Evolutionary conservation across 2,888 invertebrate genomes (phyloP).

Genomic region (Cataglyphis altisquamis): DNA sequence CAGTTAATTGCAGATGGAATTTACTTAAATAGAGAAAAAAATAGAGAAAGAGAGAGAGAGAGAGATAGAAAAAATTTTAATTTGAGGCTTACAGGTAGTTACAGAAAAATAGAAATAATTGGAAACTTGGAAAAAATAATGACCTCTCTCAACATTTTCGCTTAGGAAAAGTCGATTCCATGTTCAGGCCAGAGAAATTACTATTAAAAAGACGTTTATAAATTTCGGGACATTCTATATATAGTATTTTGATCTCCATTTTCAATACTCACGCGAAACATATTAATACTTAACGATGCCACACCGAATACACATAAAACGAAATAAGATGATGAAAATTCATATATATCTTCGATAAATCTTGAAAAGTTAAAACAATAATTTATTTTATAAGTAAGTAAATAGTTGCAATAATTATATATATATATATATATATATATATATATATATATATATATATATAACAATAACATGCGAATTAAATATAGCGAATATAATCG

Average conservation of each 20-base stretch:
- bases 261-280: slow-evolving; percentile 45
- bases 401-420: neutral
- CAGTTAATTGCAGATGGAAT: neutral
- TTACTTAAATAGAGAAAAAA: too few relatives aligned
- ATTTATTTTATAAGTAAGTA: neutral
- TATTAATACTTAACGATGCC: slow-evolving; percentile 36
- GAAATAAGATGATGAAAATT: slow-evolving; percentile 29
- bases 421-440: too few relatives aligned
- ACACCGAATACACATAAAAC: slow-evolving; percentile 17
- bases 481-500: neutral
- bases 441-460: too few relatives aligned
- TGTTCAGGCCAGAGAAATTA: neutral
- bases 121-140: neutral
- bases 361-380: slow-evolving; percentile 14
- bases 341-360: slow-evolving; percentile 17
- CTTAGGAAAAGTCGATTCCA: neutral
- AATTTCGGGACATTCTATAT: neutral
- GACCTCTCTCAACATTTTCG: neutral
- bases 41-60: too few relatives aligned
- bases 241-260: neutral
- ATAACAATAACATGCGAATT: neutral
- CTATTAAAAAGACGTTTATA: neutral
- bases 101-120: neutral
- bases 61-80: too few relatives aligned
- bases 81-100: neutral